Evolutionary conservation across 2,797 vertebrate genomes (phyloP).

Genomic region (Nasua narica): DNA sequence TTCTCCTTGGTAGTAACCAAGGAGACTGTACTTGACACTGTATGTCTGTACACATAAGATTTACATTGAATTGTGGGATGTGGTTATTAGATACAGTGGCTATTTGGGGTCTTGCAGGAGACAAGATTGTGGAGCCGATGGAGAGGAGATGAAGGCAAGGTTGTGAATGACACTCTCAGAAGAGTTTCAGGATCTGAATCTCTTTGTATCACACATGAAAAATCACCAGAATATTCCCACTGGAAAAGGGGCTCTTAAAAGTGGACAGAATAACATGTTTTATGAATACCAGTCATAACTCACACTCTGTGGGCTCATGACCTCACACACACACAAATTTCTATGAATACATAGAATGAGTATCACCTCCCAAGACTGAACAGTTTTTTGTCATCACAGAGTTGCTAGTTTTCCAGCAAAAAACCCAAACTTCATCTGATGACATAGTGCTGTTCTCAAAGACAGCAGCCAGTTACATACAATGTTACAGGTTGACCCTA

Average conservation of each 20-base stretch:
- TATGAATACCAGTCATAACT: background rate
- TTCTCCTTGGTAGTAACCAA: background rate
- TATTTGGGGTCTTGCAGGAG: background rate
- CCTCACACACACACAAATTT: background rate
- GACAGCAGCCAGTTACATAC: background rate
- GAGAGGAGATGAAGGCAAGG: background rate
- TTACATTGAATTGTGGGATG: background rate
- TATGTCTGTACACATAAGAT: background rate
- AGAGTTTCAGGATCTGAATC: background rate
- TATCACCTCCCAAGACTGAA: background rate
- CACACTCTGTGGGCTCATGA: background rate
- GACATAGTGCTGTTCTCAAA: background rate
- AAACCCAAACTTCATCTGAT: background rate
- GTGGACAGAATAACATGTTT: background rate
- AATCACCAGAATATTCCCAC: background rate
- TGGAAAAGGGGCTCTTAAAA: background rate
- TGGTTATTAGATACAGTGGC: background rate
- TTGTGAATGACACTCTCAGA: background rate
- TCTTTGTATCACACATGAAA: background rate
- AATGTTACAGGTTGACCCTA: background rate
- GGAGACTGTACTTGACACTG: no score
- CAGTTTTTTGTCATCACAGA: background rate
- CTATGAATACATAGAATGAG: background rate
- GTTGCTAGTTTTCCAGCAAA: background rate
- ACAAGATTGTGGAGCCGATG: background rate